Conservation (phyloP, 2,888 invertebrate species). For the Sepioteuthis lessoniana region DNA sequence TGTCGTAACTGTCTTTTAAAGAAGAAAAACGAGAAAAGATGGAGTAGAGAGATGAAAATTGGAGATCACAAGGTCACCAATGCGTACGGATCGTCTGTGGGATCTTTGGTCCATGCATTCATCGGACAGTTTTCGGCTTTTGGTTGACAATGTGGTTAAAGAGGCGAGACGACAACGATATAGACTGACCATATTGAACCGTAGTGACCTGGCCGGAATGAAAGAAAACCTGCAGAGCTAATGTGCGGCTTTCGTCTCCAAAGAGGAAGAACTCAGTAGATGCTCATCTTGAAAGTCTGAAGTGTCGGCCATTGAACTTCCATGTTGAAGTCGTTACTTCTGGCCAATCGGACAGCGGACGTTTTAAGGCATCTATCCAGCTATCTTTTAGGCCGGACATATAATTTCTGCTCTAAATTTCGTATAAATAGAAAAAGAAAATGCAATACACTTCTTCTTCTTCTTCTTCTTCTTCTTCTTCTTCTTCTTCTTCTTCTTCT, state of each 20-base stretch:
- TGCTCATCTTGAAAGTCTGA: constrained; percentile 14
- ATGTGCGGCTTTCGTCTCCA: neutral
- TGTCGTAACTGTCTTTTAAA: constrained; percentile 4
- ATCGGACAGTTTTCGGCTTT: constrained; percentile 33
- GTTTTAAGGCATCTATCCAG: neutral
- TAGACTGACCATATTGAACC: constrained; percentile 11
- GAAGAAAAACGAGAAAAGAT: neutral
- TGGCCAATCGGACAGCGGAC: neutral
- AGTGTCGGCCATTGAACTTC: neutral
- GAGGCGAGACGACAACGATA: constrained; percentile 9
- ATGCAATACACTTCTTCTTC: neutral
- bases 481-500: neutral
- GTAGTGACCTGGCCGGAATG: constrained; percentile 18
- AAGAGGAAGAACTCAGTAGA: neutral
- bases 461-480: too few relatives aligned
- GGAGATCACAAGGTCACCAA: neutral
- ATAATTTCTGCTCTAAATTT: constrained; percentile 1
- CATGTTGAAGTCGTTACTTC: neutral
- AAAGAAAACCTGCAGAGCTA: neutral
- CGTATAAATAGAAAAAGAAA: neutral
- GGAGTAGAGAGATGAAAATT: neutral
- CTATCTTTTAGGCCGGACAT: neutral
- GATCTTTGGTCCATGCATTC: neutral
- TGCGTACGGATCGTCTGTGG: neutral
- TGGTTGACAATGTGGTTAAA: constrained; percentile 33